Conservation (phyloP, 2,113 vertebrate genomes). For the Gobio gobio region DNA sequence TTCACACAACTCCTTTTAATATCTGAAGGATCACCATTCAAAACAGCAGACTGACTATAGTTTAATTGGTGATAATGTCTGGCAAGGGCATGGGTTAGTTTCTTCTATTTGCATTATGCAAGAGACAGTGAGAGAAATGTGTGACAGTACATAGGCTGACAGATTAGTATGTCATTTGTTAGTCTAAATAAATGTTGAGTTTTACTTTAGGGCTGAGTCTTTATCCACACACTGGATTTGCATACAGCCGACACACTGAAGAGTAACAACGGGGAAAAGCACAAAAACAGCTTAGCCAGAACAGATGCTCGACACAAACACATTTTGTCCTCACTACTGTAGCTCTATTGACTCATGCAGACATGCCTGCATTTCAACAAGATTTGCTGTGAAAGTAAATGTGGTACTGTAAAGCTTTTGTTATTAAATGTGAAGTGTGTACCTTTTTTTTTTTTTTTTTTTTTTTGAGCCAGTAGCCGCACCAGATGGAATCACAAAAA, state of each 20-base stretch:
- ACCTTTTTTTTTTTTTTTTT: too few relatives aligned
- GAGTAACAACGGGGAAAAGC: slow-evolving; percentile 20
- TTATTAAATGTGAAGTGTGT: not conserved
- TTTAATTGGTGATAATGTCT: not conserved
- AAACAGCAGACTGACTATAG: not conserved
- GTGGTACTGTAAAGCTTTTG: slow-evolving; percentile 1
- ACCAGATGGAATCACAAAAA: not conserved
- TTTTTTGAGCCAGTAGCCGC: not conserved
- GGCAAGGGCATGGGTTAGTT: not conserved
- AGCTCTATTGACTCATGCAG: slow-evolving; percentile 31
- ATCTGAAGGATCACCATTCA: not conserved
- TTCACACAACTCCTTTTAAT: slow-evolving; percentile 15
- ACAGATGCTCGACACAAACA: slow-evolving; percentile 37
- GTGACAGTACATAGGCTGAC: not conserved
- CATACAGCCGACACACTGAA: slow-evolving; percentile 38
- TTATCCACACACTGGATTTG: slow-evolving; percentile 41
- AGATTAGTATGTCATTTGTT: slow-evolving; percentile 20
- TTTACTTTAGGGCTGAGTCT: slow-evolving; percentile 30
- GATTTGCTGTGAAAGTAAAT: slow-evolving; percentile 13
- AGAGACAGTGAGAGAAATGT: not conserved
- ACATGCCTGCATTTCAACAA: not conserved
- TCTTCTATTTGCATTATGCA: not conserved
- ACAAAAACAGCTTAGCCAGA: slow-evolving; percentile 41
- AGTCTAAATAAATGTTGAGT: slow-evolving; percentile 18
- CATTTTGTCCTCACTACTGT: slow-evolving; percentile 20